These are phyloP conservation scores for Pogonocherus hispidulus DNA, from an alignment of 2,888 invertebrate species.

Conservation along the genomic window DNA sequence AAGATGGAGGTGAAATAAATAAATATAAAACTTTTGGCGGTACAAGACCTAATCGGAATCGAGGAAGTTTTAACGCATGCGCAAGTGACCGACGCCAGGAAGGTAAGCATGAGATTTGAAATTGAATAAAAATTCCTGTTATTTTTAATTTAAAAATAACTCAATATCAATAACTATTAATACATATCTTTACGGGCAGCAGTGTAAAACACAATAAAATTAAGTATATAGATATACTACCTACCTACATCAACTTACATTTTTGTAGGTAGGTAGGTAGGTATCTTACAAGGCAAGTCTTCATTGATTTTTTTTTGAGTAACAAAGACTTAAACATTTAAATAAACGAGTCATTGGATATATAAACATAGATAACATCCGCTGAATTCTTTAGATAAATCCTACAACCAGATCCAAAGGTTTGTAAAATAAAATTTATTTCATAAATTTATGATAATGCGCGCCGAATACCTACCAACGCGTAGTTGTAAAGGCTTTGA, in stretches of 20 bases:
- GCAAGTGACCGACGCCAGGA: not conserved
- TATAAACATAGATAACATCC: not conserved
- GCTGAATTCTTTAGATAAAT: conserved; percentile 1
- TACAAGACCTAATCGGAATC: no score
- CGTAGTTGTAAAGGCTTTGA: not conserved
- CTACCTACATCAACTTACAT: no score
- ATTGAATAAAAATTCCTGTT: conserved; percentile 10
- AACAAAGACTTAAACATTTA: not conserved
- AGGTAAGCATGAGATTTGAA: not conserved
- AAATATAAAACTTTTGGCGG: no score
- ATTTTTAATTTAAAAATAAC: conserved; percentile 15
- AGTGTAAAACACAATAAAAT: not conserved
- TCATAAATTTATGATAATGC: no score
- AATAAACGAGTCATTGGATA: not conserved
- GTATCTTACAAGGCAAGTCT: no score
- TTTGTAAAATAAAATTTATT: conserved; percentile 7
- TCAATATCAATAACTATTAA: no score
- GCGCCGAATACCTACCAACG: conserved; percentile 24
- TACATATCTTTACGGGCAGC: not conserved
- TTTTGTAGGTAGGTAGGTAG: no score
- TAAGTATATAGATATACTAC: not conserved
- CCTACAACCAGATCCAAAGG: not conserved
- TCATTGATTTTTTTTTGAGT: no score
- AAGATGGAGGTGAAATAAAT: no score
- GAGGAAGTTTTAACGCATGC: no score